Conservation (phyloP, 2,113 vertebrate genomes). For the Caracal caracal region DNA sequence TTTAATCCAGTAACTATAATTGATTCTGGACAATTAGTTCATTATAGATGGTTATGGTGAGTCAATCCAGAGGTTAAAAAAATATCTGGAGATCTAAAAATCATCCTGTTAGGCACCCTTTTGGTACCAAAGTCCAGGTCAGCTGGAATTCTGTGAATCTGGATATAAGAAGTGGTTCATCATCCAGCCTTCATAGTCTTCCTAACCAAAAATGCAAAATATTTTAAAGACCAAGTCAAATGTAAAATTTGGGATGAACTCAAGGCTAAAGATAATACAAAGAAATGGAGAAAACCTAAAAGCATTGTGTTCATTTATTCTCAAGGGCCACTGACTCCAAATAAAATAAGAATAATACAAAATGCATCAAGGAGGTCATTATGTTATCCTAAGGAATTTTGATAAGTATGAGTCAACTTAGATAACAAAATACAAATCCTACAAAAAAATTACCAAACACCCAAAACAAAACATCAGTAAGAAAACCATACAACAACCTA, state of each 20-base stretch:
- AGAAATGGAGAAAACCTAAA: not conserved
- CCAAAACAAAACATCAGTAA: not conserved
- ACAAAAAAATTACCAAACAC: not conserved
- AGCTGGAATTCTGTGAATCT: not conserved
- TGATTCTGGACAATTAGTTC: not conserved
- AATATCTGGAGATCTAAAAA: slow-evolving; percentile 8
- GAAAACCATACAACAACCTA: not conserved
- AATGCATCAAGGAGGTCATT: not conserved
- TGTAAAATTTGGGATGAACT: not conserved
- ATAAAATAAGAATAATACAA: slow-evolving; percentile 16
- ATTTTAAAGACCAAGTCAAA: slow-evolving; percentile 19
- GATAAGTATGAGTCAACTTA: not conserved
- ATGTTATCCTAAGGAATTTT: slow-evolving; percentile 14
- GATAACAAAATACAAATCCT: not conserved
- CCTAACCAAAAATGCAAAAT: not conserved
- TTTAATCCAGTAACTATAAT: not conserved
- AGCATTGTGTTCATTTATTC: not conserved
- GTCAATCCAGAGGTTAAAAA: not conserved
- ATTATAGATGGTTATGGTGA: not conserved
- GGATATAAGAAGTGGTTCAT: not conserved
- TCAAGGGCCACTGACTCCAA: not conserved
- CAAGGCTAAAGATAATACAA: not conserved
- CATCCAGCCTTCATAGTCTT: not conserved
- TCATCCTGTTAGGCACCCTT: not conserved
- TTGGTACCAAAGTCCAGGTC: not conserved